Base-by-base conservation (phyloP, 2,797 vertebrate species). In the Chromis chromis region DNA sequence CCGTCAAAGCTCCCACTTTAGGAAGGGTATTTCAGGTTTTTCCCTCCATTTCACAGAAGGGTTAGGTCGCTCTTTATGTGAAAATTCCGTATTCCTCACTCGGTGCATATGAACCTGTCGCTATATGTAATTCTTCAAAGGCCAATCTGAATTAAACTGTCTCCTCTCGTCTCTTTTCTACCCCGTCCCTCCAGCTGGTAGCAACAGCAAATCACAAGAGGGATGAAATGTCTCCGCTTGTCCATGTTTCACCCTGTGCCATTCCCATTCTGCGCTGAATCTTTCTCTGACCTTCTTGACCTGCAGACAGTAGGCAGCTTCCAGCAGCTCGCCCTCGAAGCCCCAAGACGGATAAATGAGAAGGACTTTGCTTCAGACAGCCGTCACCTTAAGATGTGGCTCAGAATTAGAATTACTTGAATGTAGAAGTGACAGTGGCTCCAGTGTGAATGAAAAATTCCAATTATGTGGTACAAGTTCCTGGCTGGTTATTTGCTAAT, bases 1-100 rank as follows among this genome's bases (percentile, higher is more conserved):
- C 64, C 54, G 12, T 58, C 71, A 60, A 50, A 46, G 36, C 62
- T 52, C 33, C 50, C 21, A 9, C 56, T 65, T 63, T 22, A 25
- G 24, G 22, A 42, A 59, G 24, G 61, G 33, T 25, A 2, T 65
- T 55, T 54, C 33, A 46, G 62, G 52, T 22, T 68, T 73, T 62
- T 25, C 25, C 31, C 33, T 75, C 28, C 6, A 27, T 75, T 72
- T 67, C 48, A 31, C 36, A 31, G 58, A 22, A 28, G 48, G 12
- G 60, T 50, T 16, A 22, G 4, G 48, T 54, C 11, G 21, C 8
- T 21, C 70, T 14, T 11, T 48, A 16, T 33, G 10, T 22, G 54
- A 48, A 68, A 31, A 58, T 14, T 57, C 28, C 52, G 5, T 50
- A 2, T 57, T 21, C 21, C 39, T 69, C 12, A 1, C 9, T 11